A percentile compares a stretch with the other conserved stretches of the same genome.
Conservation (phyloP, 2,888 invertebrate species). For the Rutpela maculata region DNA sequence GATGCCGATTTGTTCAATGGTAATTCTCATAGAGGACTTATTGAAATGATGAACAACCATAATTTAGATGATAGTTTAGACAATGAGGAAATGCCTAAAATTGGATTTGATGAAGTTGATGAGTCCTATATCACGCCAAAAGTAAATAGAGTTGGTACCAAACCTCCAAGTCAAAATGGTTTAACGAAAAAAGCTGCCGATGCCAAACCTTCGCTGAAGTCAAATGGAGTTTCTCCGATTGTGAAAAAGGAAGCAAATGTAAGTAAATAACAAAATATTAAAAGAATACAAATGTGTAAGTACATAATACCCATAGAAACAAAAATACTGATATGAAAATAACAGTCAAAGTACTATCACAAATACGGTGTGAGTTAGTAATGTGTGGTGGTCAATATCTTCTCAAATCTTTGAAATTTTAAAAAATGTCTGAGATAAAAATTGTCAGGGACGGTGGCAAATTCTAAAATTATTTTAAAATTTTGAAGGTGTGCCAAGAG, state of each 20-base stretch:
- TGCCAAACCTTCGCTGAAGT: background rate
- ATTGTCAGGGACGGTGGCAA: too few relatives aligned
- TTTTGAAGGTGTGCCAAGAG: too few relatives aligned
- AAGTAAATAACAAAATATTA: constrained; percentile 2
- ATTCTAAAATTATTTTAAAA: too few relatives aligned
- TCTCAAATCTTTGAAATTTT: too few relatives aligned
- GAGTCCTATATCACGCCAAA: constrained; percentile 45
- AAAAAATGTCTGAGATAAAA: too few relatives aligned
- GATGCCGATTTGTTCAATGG: constrained; percentile 55
- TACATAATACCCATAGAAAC: background rate
- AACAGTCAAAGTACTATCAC: too few relatives aligned
- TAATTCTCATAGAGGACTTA: constrained; percentile 62
- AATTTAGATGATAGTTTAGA: constrained; percentile 72
- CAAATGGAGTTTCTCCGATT: constrained; percentile 26
- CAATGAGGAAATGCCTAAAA: constrained; percentile 73
- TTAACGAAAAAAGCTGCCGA: constrained; percentile 18
- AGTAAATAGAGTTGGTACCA: constrained; percentile 71
- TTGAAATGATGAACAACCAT: constrained; percentile 73
- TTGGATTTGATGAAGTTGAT: constrained; percentile 69
- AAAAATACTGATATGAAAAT: too few relatives aligned
- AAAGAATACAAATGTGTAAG: background rate
- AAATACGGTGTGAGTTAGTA: too few relatives aligned
- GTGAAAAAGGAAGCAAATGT: constrained; percentile 30
- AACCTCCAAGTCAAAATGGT: constrained; percentile 69
- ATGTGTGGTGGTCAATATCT: too few relatives aligned